Conservation (phyloP, 2,113 vertebrate species). For the Suricata suricatta region DNA sequence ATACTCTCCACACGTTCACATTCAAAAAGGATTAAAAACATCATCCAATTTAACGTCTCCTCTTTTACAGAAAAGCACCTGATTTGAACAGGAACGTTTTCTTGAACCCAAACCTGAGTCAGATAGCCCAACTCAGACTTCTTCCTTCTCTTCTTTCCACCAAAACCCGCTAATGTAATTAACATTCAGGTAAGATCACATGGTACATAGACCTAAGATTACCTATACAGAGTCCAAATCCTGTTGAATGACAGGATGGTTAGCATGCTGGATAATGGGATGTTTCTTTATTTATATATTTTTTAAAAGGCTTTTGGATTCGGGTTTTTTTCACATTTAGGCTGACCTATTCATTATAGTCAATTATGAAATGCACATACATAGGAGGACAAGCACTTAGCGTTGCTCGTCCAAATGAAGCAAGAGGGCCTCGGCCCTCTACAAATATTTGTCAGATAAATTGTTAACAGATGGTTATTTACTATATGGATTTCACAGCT, state of each 20-base stretch:
- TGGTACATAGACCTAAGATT: not conserved
- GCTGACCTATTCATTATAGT: not conserved
- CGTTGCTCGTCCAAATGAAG: not conserved
- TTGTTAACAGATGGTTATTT: conserved; percentile 65
- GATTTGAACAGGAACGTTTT: not conserved
- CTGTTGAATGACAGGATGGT: not conserved
- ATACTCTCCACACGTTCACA: not conserved
- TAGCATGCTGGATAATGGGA: not conserved
- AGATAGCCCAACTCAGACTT: not conserved
- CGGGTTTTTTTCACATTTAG: not conserved
- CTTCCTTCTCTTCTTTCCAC: not conserved
- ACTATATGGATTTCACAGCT: conserved; percentile 8
- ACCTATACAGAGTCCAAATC: not conserved
- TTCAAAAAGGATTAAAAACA: not conserved
- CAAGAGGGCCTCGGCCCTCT: not conserved
- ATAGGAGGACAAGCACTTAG: not conserved
- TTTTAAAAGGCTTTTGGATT: not conserved
- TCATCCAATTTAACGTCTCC: not conserved
- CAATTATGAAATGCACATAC: not conserved
- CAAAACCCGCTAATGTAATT: not conserved
- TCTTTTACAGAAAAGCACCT: conserved; percentile 36
- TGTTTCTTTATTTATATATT: not conserved
- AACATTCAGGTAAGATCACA: not conserved
- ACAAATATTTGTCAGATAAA: conserved; percentile 55
- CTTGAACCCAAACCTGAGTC: not conserved